These are phyloP conservation scores for Morpho achilles DNA, from an alignment of 2,888 invertebrate species.

Conservation along the genomic window DNA sequence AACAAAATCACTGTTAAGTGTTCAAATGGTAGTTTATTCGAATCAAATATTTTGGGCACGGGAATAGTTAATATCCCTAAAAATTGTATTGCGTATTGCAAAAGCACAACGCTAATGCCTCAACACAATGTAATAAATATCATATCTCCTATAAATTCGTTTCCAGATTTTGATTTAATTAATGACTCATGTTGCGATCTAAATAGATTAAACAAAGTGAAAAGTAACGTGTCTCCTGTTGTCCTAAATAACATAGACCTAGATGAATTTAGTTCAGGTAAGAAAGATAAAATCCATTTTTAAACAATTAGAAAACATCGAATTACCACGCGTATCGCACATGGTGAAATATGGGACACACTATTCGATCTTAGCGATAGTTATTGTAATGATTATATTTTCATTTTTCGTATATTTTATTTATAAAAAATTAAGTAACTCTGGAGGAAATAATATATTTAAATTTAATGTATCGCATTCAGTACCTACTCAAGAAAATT, in stretches of 20 bases:
- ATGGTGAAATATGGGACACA: too few species aligned
- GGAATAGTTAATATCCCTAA: too few species aligned
- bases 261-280: not conserved
- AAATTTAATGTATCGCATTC: not conserved
- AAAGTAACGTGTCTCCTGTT: not conserved
- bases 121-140: not conserved
- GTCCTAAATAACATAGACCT: not conserved
- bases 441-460: not conserved
- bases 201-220: not conserved
- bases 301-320: not conserved
- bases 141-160: too few species aligned
- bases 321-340: too few species aligned
- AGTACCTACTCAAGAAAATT: not conserved
- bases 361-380: too few species aligned
- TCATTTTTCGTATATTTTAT: not conserved
- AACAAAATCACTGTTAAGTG: too few species aligned
- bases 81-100: not conserved
- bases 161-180: too few species aligned
- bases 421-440: not conserved
- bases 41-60: too few species aligned
- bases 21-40: too few species aligned
- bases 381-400: too few species aligned
- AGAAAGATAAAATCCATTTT: not conserved
- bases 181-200: not conserved
- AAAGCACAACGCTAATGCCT: not conserved